Conservation (phyloP, 2,888 invertebrate species). For the Diarsia mendica region DNA sequence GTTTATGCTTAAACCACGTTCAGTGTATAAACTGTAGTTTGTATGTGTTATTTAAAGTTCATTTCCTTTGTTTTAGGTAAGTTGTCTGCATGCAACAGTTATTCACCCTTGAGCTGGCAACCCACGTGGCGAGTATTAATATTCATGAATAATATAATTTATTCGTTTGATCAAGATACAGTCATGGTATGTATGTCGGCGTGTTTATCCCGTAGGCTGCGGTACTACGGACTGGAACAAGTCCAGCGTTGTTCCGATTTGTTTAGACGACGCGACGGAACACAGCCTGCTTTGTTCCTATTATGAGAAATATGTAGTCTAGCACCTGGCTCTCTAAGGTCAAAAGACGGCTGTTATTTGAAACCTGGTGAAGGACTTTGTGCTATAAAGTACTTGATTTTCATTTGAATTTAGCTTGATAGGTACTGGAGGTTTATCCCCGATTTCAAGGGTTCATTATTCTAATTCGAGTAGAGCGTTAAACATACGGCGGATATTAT, state of each 20-base stretch:
- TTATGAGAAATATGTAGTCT: constrained; percentile 47
- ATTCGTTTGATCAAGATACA: constrained; percentile 64
- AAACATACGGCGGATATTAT: background rate
- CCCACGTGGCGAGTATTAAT: constrained; percentile 77
- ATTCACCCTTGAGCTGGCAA: constrained; percentile 69
- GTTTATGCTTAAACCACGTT: constrained; percentile 55
- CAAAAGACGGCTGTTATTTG: constrained; percentile 28
- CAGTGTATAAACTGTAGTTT: constrained; percentile 31
- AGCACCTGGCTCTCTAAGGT: constrained; percentile 56
- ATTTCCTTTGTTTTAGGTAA: constrained; percentile 85
- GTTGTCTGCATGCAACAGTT: constrained; percentile 66
- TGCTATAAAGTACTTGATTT: background rate
- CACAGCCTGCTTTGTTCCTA: constrained; percentile 71
- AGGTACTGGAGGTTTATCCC: background rate
- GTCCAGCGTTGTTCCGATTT: constrained; percentile 66
- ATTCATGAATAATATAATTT: constrained; percentile 72
- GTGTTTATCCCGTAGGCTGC: constrained; percentile 62
- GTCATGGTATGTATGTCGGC: constrained; percentile 49
- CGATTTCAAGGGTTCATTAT: background rate
- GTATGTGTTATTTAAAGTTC: constrained; percentile 48
- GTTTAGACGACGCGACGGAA: constrained; percentile 69
- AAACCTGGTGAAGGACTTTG: constrained; percentile 3
- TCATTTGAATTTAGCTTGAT: background rate
- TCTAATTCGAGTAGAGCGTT: background rate
- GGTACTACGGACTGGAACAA: constrained; percentile 60